Conservation (phyloP, 2,888 invertebrate genomes). For the Hypolimnas misippus region DNA sequence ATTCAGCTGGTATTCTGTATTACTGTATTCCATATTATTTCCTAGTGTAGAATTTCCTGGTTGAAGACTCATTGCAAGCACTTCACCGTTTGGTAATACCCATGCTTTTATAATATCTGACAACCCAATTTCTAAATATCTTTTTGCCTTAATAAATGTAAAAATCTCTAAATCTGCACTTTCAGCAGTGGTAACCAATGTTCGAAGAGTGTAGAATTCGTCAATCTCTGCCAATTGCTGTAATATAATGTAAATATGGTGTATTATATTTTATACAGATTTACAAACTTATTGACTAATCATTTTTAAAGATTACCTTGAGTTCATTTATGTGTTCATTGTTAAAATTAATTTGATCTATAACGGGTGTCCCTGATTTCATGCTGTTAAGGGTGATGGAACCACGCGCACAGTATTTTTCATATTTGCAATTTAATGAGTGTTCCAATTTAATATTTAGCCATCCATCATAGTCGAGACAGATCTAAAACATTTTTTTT, state of each 20-base stretch:
- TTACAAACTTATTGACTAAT: neutral
- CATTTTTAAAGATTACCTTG: constrained; percentile 64
- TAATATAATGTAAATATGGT: too few relatives aligned
- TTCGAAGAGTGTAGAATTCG: constrained; percentile 90
- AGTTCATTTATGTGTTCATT: constrained; percentile 82
- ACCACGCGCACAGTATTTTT: constrained; percentile 86
- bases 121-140: constrained; percentile 89
- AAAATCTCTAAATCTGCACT: constrained; percentile 87
- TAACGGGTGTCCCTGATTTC: constrained; percentile 85
- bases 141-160: constrained; percentile 91
- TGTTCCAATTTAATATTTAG: constrained; percentile 88
- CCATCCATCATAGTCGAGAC: constrained; percentile 90
- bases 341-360: constrained; percentile 85
- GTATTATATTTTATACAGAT: neutral
- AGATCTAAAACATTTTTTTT: constrained; percentile 55
- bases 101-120: constrained; percentile 92
- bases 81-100: constrained; percentile 90
- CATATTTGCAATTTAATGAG: constrained; percentile 82
- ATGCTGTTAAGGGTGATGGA: constrained; percentile 89
- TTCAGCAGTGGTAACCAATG: constrained; percentile 87
- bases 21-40: constrained; percentile 38
- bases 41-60: constrained; percentile 63
- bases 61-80: constrained; percentile 88
- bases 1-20: constrained; percentile 80
- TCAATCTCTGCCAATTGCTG: constrained; percentile 84